These are phyloP conservation scores for Metacarcinus magister DNA, from an alignment of 2,888 invertebrate genomes.

Conservation along the genomic window DNA sequence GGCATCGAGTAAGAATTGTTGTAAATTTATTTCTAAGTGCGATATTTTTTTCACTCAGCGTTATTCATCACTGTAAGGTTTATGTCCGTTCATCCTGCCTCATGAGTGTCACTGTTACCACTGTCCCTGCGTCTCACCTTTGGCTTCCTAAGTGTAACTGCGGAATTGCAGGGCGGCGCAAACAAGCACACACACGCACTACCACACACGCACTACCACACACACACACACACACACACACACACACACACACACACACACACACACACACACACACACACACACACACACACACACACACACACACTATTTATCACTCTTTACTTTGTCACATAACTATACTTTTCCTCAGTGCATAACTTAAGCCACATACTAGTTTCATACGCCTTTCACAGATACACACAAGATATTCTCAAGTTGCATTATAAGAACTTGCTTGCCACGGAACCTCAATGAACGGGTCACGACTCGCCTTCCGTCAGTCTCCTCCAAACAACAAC, in stretches of 20 bases:
- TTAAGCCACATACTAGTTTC: not conserved
- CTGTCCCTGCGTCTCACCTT: not conserved
- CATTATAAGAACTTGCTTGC: not conserved
- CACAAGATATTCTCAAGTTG: not conserved
- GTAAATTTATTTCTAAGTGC: not conserved
- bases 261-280: slow-evolving; percentile 61
- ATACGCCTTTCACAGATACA: not conserved
- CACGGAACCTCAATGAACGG: not conserved
- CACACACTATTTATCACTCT: not conserved
- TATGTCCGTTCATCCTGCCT: not conserved
- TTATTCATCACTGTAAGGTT: not conserved
- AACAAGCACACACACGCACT: not conserved
- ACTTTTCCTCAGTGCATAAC: not conserved
- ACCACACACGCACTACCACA: slow-evolving; percentile 27
- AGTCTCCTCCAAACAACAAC: not conserved
- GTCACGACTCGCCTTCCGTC: not conserved
- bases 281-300: not conserved
- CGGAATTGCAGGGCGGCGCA: not conserved
- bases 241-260: slow-evolving; percentile 62
- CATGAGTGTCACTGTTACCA: not conserved
- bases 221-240: slow-evolving; percentile 59
- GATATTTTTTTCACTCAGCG: not conserved
- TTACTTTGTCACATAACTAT: slow-evolving; percentile 46
- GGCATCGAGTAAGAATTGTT: not conserved
- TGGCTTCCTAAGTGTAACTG: not conserved